Evolutionary conservation across 2,888 invertebrate species (phyloP), one percentile per base, ranked within the genome.

Genomic region (Lochmaea crataegi): DNA sequence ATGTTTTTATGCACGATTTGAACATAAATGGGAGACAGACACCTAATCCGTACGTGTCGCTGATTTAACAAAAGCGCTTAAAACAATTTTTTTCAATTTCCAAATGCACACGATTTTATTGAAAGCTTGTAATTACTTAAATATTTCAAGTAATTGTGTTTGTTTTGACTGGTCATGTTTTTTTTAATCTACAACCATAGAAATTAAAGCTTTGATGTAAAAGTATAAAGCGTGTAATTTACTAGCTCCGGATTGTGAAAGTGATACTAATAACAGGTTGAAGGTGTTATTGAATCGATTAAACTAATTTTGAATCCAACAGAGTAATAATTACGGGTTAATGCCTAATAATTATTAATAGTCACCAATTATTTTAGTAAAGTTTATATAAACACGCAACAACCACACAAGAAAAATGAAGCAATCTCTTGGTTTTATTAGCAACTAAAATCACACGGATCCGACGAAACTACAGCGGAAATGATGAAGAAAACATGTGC

Each of bases 111-210:
- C 58, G 58, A 45, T 58, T 67, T 60, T 58, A 58, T 51, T 42
- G 14, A 45, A 58, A 67, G 42, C 67, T 45, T 67, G 48, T 48
- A 60, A 67, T 67, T n/a, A n/a, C n/a, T n/a, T n/a, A n/a, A n/a
- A n/a, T n/a, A n/a, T n/a, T n/a, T 60, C 38, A 38, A 12, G n/a
- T 67, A 58, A 45, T 58, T 67, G 18, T 67, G 58, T 67, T 67
- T 67, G 67, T 67, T 67, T 67, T 60, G 67, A 58, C 42, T 58
- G 53, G 67, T 67, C 67, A 67, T 67, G 67, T 45, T 58, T 67
- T 41, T 64, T n/a, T 14, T 64, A n/a, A n/a, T 4, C 7, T 51
- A 16, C 51, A 51, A 51, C 42, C n/a, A 41, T 64, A 18, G 42
- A 42, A 64, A 64, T 64, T 64, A 45, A 22, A 64, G 32, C 16